These are phyloP conservation scores for Fratercula arctica DNA, from an alignment of 2,797 vertebrate genomes.

Conservation along the genomic window DNA sequence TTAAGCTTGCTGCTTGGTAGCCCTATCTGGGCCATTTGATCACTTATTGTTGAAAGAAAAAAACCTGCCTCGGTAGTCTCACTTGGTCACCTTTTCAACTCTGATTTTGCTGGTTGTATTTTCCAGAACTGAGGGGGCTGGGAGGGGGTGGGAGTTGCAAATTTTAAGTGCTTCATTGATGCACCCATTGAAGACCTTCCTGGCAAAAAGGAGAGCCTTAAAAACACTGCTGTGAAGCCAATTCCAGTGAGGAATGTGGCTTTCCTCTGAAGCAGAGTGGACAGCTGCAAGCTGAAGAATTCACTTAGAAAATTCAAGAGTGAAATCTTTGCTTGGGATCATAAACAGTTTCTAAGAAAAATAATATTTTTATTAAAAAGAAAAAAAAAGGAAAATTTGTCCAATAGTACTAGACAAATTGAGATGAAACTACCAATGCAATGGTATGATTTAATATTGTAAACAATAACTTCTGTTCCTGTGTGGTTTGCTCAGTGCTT, in stretches of 20 bases:
- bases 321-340: not conserved
- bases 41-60: not conserved
- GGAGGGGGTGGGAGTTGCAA: not conserved
- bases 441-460: not conserved
- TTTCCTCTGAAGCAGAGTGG: not conserved
- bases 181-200: not conserved
- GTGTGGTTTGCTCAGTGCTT: not conserved
- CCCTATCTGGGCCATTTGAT: not conserved
- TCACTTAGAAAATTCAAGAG: not conserved
- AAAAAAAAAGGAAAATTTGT: not conserved
- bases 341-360: not conserved
- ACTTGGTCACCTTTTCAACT: not conserved
- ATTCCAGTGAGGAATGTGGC: not conserved
- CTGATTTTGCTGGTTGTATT: not conserved
- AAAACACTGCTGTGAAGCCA: not conserved
- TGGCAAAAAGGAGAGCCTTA: not conserved
- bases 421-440: not conserved
- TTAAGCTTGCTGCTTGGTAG: not conserved
- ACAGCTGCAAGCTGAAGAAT: not conserved
- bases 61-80: fast-evolving
- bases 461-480: not conserved
- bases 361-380: not conserved
- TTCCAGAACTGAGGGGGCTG: not conserved
- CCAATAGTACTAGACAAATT: not conserved
- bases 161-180: not conserved